Percentiles rank a stretch among this genome's conserved stretches.
Evolutionary conservation across 2,113 vertebrate species (phyloP).

Genomic region (Takifugu flavidus): DNA sequence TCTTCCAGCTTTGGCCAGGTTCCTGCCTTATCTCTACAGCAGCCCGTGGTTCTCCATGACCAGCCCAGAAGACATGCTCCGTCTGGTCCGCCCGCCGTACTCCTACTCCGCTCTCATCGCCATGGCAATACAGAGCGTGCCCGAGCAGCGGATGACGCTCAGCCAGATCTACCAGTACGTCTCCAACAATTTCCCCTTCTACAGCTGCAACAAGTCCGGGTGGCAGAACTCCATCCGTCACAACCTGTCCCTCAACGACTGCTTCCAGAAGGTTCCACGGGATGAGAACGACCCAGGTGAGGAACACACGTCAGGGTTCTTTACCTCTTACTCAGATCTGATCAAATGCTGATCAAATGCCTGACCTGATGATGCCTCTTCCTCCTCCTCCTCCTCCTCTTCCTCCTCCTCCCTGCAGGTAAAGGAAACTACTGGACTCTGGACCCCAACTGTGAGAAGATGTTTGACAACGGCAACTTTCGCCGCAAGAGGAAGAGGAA

Average conservation of each 20-base stretch:
- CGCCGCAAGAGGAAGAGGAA: slow-evolving; percentile 93
- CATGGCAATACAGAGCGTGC: slow-evolving; percentile 91
- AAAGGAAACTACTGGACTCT: slow-evolving; percentile 98
- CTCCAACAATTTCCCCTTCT: slow-evolving; percentile 91
- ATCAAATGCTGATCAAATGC: no score
- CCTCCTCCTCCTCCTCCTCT: slow-evolving; percentile 9
- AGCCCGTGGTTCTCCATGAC: slow-evolving; percentile 81
- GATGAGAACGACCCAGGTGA: slow-evolving; percentile 88
- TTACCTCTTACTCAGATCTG: neutral
- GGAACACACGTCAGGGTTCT: neutral
- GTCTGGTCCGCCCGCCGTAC: slow-evolving; percentile 88
- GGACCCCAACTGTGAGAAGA: slow-evolving; percentile 95
- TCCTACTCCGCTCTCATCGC: slow-evolving; percentile 96
- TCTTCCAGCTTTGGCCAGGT: slow-evolving; percentile 30
- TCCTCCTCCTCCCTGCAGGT: slow-evolving; percentile 68
- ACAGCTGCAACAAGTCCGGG: slow-evolving; percentile 89
- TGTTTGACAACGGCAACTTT: slow-evolving; percentile 97
- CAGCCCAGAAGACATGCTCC: slow-evolving; percentile 84
- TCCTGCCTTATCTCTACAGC: slow-evolving; percentile 76
- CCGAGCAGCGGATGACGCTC: slow-evolving; percentile 86
- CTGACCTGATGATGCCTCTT: neutral
- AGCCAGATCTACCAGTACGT: slow-evolving; percentile 96
- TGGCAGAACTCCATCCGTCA: slow-evolving; percentile 93
- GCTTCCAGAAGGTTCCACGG: slow-evolving; percentile 89
- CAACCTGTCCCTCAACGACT: slow-evolving; percentile 88